phyloP scores from a whole-genome alignment of 2,797 vertebrate genomes.

The Podarcis lilfordi region DNA sequence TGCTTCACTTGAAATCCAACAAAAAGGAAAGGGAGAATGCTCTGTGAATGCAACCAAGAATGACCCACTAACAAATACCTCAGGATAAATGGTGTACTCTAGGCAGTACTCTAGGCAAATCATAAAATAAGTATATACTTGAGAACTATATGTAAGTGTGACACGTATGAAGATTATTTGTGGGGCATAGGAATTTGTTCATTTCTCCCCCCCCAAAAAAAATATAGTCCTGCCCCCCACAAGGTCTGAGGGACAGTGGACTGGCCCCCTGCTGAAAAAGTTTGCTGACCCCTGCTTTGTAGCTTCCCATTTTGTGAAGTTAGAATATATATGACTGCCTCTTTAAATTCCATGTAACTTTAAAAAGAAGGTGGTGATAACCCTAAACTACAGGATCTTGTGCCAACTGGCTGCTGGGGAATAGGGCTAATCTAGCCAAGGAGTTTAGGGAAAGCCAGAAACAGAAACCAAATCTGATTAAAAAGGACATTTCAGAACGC shows the following conservation, averaged over 20 bases:
- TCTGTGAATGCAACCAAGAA: background rate
- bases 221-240: no score
- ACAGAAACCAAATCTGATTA: conserved; percentile 72
- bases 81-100: background rate
- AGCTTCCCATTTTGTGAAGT: background rate
- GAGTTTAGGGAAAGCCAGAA: conserved; percentile 57
- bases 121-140: background rate
- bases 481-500: conserved; percentile 79
- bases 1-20: background rate
- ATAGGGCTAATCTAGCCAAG: conserved; percentile 1
- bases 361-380: background rate
- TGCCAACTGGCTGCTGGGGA: background rate
- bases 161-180: no score
- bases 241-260: no score
- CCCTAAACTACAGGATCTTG: background rate
- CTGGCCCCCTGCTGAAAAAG: no score
- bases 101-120: background rate
- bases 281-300: background rate
- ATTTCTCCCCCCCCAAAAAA: no score
- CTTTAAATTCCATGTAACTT: background rate
- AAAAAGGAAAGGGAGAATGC: background rate
- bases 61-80: background rate
- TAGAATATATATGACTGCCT: background rate
- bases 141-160: background rate
- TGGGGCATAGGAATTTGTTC: no score